Conservation (phyloP, 1,140 invertebrate species). For the Globodera ellingtonae region DNA sequence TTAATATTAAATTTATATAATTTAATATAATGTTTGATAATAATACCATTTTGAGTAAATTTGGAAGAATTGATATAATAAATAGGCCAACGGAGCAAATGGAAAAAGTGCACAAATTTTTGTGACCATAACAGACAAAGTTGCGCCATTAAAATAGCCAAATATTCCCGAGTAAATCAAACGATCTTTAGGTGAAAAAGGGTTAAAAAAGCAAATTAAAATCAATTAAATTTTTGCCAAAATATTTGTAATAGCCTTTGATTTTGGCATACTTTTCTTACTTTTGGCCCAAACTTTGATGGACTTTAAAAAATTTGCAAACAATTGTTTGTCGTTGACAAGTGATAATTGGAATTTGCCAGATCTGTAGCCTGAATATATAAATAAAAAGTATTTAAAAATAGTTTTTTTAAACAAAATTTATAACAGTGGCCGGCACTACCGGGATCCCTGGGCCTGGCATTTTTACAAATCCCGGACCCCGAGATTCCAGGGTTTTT, state of each 20-base stretch:
- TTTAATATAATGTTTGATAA: not conserved
- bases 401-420: not conserved
- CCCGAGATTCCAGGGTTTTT: too few species aligned
- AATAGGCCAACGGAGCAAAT: slow-evolving; percentile 4
- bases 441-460: too few species aligned
- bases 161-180: slow-evolving; percentile 19
- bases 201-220: not conserved
- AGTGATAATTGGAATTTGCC: slow-evolving; percentile 20
- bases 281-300: slow-evolving; percentile 28
- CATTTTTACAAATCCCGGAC: too few species aligned
- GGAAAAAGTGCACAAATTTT: slow-evolving; percentile 21
- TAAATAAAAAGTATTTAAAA: not conserved
- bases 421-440: too few species aligned
- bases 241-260: too few species aligned
- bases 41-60: slow-evolving; percentile 17
- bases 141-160: slow-evolving; percentile 26
- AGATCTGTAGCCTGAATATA: not conserved
- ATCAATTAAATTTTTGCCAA: not conserved
- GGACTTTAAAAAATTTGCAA: slow-evolving; percentile 1
- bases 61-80: slow-evolving; percentile 22
- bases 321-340: not conserved
- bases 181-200: not conserved
- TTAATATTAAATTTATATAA: not conserved
- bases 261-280: not conserved
- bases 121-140: slow-evolving; percentile 18